Evolutionary conservation across 2,888 invertebrate genomes (phyloP), one percentile per base, ranked within the genome.

Genomic region (Raillietiella orientalis): DNA sequence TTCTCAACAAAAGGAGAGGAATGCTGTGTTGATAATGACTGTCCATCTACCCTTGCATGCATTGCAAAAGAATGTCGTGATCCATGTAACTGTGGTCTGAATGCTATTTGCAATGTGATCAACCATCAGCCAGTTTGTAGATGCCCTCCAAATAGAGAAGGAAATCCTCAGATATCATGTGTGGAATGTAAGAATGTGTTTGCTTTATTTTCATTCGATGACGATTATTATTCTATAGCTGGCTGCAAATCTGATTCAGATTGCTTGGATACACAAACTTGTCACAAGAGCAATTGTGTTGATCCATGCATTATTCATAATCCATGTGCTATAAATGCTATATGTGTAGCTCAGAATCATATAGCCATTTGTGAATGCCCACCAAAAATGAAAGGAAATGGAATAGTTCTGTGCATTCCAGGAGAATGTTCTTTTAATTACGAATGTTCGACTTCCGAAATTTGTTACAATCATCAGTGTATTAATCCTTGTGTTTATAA

Each of bases 21-120:
- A 36, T 82, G 82, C 39, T 62, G 70, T 36, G 62, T 64, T 25
- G 71, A 79, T 41, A 62, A 63, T 26, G 75, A 77, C 34, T 82
- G 82, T 42, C 62, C 71, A 4, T 54, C 66, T 25, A 62, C 60
- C 23, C 65, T 74, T 45, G 66, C 70, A 14, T 79, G 79, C 39
- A 58, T 75, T 34, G 66, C 71, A 39, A 59, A 63, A 30, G 60
- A 70, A 39, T 79, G 79, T 41, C 50, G 63, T 8, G 64, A 74
- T 42, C 66, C 72, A 3, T 79, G 77, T 37, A 69, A 67, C 27
- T 79, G 79, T 38, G 77, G 77, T 12, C 35, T 47, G 1, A 66
- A 69, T 33, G 74, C 77, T n/a, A 49, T 60, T 16, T 79, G 77
- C 38, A 55, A 58, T 34, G 66, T 67, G 12, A 56, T 63, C 20